A percentile compares a stretch with the other conserved stretches of the same genome.
Conservation (phyloP, 2,113 vertebrate species). For the Sander vitreus region DNA sequence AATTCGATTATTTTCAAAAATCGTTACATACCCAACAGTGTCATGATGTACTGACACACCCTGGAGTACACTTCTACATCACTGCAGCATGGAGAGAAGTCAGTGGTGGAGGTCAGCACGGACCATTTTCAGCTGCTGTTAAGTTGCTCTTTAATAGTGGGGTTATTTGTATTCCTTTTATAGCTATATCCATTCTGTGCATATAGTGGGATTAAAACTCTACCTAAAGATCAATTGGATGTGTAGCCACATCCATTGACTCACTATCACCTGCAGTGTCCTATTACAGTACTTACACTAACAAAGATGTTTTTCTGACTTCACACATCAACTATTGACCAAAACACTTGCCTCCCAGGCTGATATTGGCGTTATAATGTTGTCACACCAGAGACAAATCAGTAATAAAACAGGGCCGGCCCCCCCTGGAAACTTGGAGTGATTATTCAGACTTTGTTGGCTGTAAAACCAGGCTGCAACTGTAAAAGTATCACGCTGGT, state of each 20-base stretch:
- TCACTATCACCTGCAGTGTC: constrained; percentile 2
- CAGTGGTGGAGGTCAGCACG: not conserved
- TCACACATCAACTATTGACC: constrained; percentile 45
- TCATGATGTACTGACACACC: not conserved
- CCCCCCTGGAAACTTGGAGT: not conserved
- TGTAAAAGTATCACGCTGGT: constrained; percentile 1
- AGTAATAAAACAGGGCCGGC: not conserved
- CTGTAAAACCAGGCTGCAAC: constrained; percentile 7
- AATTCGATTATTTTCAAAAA: no score
- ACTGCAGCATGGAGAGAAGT: not conserved
- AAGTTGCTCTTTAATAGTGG: not conserved
- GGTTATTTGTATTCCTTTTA: not conserved
- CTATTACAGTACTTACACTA: constrained; percentile 1
- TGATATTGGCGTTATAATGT: constrained; percentile 27
- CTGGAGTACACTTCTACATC: not conserved
- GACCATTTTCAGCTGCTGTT: not conserved
- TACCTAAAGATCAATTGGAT: not conserved
- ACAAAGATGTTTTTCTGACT: constrained; percentile 52
- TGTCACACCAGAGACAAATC: constrained; percentile 36
- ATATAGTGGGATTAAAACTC: not conserved
- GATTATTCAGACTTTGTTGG: constrained; percentile 24
- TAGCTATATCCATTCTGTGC: not conserved
- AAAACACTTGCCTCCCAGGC: constrained; percentile 35
- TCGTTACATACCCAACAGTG: not conserved
- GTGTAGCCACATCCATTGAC: not conserved